Percentiles rank a stretch among this genome's conserved stretches.
Conservation (phyloP, 2,888 invertebrate genomes). For the Dolichomitus sp. region DNA sequence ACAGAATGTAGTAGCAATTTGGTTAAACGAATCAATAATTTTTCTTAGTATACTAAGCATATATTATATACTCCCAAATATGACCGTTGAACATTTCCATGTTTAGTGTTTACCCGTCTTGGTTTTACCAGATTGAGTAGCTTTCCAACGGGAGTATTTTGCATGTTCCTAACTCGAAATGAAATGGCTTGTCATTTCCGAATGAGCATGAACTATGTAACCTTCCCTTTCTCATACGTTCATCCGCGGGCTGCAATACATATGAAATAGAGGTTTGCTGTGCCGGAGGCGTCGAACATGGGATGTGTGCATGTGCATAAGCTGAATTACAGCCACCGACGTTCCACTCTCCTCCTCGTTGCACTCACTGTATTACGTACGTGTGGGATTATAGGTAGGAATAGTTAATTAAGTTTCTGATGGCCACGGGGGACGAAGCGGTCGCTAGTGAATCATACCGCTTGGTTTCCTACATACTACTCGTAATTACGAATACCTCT, state of each 20-base stretch:
- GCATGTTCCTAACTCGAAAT: background rate
- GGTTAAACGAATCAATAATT: too few relatives aligned
- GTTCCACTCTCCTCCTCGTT: slow-evolving; percentile 19
- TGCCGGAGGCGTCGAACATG: slow-evolving; percentile 37
- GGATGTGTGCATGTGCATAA: slow-evolving; percentile 33
- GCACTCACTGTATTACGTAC: slow-evolving; percentile 61
- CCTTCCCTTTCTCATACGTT: slow-evolving; percentile 9
- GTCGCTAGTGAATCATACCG: slow-evolving; percentile 78
- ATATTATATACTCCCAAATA: background rate
- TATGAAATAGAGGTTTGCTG: slow-evolving; percentile 18
- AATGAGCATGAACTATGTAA: slow-evolving; percentile 13
- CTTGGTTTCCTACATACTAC: slow-evolving; percentile 68
- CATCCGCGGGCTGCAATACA: slow-evolving; percentile 8
- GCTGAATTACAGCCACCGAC: background rate
- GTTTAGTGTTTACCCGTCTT: background rate
- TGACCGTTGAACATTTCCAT: background rate
- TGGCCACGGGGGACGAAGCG: slow-evolving; percentile 77
- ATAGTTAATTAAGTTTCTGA: slow-evolving; percentile 83
- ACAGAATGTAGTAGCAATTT: too few relatives aligned
- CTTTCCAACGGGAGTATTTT: background rate
- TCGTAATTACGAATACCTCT: slow-evolving; percentile 78
- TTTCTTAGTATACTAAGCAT: too few relatives aligned
- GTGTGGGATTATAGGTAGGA: slow-evolving; percentile 77
- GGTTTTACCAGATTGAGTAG: background rate
- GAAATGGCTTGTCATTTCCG: background rate